These are phyloP conservation scores for Setipinna tenuifilis DNA, from an alignment of 2,797 vertebrate genomes.

Conservation along the genomic window DNA sequence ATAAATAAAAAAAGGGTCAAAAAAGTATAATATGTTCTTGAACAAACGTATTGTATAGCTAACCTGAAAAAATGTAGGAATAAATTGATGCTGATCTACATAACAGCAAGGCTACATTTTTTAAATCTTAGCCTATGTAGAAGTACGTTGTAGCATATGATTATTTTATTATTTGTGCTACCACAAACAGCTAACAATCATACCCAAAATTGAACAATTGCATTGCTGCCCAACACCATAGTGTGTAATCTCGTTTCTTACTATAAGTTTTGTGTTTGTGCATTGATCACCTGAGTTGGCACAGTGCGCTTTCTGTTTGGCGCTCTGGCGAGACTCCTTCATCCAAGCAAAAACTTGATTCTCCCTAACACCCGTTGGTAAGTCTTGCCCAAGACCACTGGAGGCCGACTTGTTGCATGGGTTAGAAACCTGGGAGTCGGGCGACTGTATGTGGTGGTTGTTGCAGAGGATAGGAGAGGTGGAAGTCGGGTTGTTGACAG, in stretches of 20 bases:
- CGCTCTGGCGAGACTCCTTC: constrained; percentile 98
- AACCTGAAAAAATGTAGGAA: too few species aligned
- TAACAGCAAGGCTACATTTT: too few species aligned
- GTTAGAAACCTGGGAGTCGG: constrained; percentile 86
- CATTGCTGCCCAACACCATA: background rate
- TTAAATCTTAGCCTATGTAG: too few species aligned
- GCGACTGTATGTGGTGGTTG: constrained; percentile 71
- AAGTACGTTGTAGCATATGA: too few species aligned
- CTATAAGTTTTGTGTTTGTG: background rate
- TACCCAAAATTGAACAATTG: background rate
- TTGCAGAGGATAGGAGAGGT: constrained; percentile 68
- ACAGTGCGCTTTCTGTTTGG: constrained; percentile 95
- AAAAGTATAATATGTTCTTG: too few species aligned
- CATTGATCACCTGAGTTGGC: constrained; percentile 88
- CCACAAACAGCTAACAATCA: too few species aligned
- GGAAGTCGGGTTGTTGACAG: constrained; percentile 76
- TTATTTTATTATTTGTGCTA: too few species aligned
- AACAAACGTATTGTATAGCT: too few species aligned
- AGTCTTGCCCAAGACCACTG: constrained; percentile 84
- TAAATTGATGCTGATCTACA: too few species aligned
- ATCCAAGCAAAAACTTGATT: constrained; percentile 99
- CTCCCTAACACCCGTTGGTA: constrained; percentile 81
- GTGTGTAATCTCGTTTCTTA: background rate
- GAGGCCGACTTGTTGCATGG: constrained; percentile 80
- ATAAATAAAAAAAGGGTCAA: too few species aligned